Evolutionary conservation across 2,888 invertebrate genomes (phyloP).

Genomic region (Mechanitis mazaeus): DNA sequence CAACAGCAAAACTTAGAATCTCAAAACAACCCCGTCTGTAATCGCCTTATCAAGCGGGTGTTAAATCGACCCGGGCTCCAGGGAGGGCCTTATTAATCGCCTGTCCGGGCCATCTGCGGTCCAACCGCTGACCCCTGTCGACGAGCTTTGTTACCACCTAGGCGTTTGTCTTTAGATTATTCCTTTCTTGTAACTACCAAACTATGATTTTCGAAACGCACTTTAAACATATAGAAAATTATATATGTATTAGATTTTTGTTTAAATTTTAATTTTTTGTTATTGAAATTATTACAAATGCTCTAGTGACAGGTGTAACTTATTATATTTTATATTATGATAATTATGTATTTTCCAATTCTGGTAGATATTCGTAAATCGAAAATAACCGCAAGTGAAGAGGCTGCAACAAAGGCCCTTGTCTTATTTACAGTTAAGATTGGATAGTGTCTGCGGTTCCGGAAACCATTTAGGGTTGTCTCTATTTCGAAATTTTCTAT

Average conservation of each 20-base stretch:
- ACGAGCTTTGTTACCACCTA: conserved; percentile 27
- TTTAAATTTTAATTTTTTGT: too few species aligned
- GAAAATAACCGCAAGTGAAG: conserved; percentile 16
- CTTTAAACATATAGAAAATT: too few species aligned
- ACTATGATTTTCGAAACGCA: too few species aligned
- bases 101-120: conserved; percentile 73
- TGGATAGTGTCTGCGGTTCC: conserved; percentile 1
- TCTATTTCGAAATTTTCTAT: neutral
- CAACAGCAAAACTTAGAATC: conserved; percentile 5
- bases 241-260: too few species aligned
- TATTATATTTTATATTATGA: too few species aligned
- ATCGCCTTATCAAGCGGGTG: conserved; percentile 42
- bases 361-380: conserved; percentile 1
- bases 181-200: conserved; percentile 14
- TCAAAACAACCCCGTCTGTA: conserved; percentile 25
- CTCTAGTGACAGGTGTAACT: too few species aligned
- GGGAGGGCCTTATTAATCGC: conserved; percentile 73
- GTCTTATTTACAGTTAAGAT: conserved; percentile 16
- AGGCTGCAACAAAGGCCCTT: conserved; percentile 12
- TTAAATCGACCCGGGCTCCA: conserved; percentile 31
- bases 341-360: too few species aligned
- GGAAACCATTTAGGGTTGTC: neutral
- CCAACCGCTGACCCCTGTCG: conserved; percentile 63
- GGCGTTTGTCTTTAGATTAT: conserved; percentile 33
- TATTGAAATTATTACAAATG: too few species aligned